Conservation (phyloP, 2,888 invertebrate species). For the Laspeyria flexula region DNA sequence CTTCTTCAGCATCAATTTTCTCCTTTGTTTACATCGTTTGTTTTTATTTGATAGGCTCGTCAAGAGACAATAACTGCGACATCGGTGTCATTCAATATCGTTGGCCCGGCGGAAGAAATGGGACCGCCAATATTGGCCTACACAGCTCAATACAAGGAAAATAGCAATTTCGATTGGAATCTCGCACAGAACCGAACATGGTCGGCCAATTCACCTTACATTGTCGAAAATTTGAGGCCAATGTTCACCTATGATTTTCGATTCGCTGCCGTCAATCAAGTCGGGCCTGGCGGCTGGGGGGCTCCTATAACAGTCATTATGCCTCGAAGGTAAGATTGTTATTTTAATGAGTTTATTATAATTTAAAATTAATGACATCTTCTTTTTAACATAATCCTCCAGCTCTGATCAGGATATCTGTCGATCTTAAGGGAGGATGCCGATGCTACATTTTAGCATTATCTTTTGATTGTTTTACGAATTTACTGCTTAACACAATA, state of each 20-base stretch:
- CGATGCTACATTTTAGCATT: too few relatives aligned
- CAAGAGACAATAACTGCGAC: slow-evolving; percentile 92
- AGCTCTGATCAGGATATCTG: too few relatives aligned
- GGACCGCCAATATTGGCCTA: slow-evolving; percentile 92
- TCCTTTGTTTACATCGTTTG: neutral
- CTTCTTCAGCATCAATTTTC: too few relatives aligned
- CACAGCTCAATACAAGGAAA: slow-evolving; percentile 91
- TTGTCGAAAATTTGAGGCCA: slow-evolving; percentile 92
- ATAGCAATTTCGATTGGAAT: slow-evolving; percentile 89
- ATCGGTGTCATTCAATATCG: slow-evolving; percentile 92
- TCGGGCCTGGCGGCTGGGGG: slow-evolving; percentile 92
- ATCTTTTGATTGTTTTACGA: too few relatives aligned
- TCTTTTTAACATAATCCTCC: too few relatives aligned
- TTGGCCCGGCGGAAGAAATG: slow-evolving; percentile 90
- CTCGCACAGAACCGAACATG: slow-evolving; percentile 90
- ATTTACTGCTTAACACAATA: too few relatives aligned
- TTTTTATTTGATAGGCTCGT: slow-evolving; percentile 80
- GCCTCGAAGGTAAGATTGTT: slow-evolving; percentile 85
- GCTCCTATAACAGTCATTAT: slow-evolving; percentile 88
- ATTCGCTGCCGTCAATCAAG: slow-evolving; percentile 94
- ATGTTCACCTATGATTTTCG: slow-evolving; percentile 92
- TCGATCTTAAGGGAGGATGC: too few relatives aligned
- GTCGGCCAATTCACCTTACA: slow-evolving; percentile 92
- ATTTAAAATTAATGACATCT: too few relatives aligned
- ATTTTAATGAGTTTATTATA: too few relatives aligned